These are phyloP conservation scores for Drosophila tropicalis DNA, from an alignment of 1,140 invertebrate genomes.

Conservation along the genomic window DNA sequence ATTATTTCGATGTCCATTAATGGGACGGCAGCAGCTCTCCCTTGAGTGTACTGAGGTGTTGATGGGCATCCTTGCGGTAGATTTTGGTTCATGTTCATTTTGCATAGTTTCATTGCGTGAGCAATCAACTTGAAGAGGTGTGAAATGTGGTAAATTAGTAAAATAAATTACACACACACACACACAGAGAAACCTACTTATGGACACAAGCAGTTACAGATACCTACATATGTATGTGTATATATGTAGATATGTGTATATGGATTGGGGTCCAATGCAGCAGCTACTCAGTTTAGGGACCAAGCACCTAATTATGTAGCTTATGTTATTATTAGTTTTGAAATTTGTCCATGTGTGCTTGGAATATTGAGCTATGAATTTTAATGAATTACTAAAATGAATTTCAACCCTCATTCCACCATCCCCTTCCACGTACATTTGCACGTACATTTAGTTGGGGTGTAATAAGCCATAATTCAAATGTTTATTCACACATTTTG, in stretches of 20 bases:
- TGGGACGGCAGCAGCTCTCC: slow-evolving; percentile 55
- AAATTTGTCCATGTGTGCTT: slow-evolving; percentile 34
- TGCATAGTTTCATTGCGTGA: slow-evolving; percentile 47
- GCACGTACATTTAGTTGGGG: slow-evolving; percentile 46
- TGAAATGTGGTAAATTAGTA: slow-evolving; percentile 73
- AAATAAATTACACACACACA: slow-evolving; percentile 71
- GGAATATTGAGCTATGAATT: slow-evolving; percentile 73
- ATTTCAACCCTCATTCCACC: slow-evolving; percentile 48
- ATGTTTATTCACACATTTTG: slow-evolving; percentile 73
- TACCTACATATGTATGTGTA: slow-evolving; percentile 4
- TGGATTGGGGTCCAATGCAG: slow-evolving; percentile 18
- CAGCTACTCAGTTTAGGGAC: slow-evolving; percentile 41
- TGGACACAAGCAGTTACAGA: background rate
- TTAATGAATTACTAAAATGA: slow-evolving; percentile 78
- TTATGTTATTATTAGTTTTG: slow-evolving; percentile 75
- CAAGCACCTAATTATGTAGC: slow-evolving; percentile 64
- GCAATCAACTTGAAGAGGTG: slow-evolving; percentile 68
- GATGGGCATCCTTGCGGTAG: slow-evolving; percentile 19
- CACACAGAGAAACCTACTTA: slow-evolving; percentile 23
- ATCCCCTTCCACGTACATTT: background rate
- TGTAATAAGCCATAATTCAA: slow-evolving; percentile 61
- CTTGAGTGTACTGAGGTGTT: slow-evolving; percentile 45
- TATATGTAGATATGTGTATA: slow-evolving; percentile 15
- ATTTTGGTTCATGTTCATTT: slow-evolving; percentile 39
- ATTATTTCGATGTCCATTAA: slow-evolving; percentile 80